Evolutionary conservation across 2,113 vertebrate genomes (phyloP).

Genomic region (Myotis yumanensis): DNA sequence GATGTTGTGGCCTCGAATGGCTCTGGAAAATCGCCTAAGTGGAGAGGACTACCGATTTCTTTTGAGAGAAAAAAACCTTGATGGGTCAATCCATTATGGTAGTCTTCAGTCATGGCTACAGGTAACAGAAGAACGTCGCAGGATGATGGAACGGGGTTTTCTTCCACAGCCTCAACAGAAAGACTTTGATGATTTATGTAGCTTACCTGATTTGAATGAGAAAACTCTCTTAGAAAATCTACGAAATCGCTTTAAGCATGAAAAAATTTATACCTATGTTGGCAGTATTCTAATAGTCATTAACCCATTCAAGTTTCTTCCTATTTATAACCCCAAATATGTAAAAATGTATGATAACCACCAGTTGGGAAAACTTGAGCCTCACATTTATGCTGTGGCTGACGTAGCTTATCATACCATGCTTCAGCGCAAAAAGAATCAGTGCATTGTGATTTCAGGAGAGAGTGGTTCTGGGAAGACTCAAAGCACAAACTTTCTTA

Average conservation of each 20-base stretch:
- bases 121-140: slow-evolving; percentile 93
- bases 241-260: slow-evolving; percentile 95
- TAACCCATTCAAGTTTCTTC: slow-evolving; percentile 98
- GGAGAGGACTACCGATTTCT: slow-evolving; percentile 98
- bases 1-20: slow-evolving; percentile 98
- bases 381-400: slow-evolving; percentile 97
- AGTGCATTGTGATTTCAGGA: slow-evolving; percentile 98
- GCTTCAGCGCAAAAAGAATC: slow-evolving; percentile 94
- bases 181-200: slow-evolving; percentile 94
- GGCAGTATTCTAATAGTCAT: slow-evolving; percentile 98
- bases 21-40: slow-evolving; percentile 93
- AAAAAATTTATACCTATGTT: slow-evolving; percentile 98
- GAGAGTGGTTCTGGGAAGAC: slow-evolving; percentile 99
- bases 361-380: slow-evolving; percentile 94
- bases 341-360: slow-evolving; percentile 99
- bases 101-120: slow-evolving; percentile 98
- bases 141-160: slow-evolving; percentile 93
- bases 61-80: slow-evolving; percentile 96
- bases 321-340: slow-evolving; percentile 99
- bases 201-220: slow-evolving; percentile 94
- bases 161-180: slow-evolving; percentile 93
- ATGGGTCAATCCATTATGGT: slow-evolving; percentile 97
- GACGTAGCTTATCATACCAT: slow-evolving; percentile 98
- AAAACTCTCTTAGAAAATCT: slow-evolving; percentile 97
- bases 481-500: slow-evolving; percentile 99